Base-by-base conservation (phyloP, 2,113 vertebrate species). In the Calyptomena viridis region DNA sequence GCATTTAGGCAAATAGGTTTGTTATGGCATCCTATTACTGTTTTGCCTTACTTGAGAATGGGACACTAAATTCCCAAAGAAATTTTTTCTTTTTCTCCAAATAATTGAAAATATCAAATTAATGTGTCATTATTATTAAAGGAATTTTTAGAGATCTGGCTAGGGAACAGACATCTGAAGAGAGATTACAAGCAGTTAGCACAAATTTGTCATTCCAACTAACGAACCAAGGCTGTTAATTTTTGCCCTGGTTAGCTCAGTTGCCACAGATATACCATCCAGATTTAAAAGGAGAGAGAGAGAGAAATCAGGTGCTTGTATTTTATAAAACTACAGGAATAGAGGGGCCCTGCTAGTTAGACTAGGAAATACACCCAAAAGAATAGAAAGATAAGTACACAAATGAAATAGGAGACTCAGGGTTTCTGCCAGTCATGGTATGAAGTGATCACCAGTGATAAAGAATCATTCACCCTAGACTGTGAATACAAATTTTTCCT, bases 41-140 rank as follows among this genome's bases (percentile, higher is more conserved):
- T 30, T 59, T 69, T 74, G 7, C 11, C 7, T 30, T 84, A n/a
- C n/a, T 67, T 66, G 55, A 91, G 47, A 71, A 63, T 9, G 9
- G 18, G 18, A 71, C 14, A 23, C 7, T 33, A 15, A 66, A 77
- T 69, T 3, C 4, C 3, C 28, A 30, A 21, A 5, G 19, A 44
- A 49, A 15, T 7, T 31, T 23, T 27, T 55, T 37, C 1, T 30
- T 80, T 64, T 44, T 1, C 12, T 5, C 1, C 1, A 1, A 40
- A 69, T 49, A n/a, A 77, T 27, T 44, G 28, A 79, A 72, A 76
- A 59, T 14, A 64, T 33, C 21, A 83, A 49, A 52, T 52, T 13
- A 83, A 79, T 8, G 4, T 33, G 72, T 15, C 11, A 33, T n/a
- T n/a, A 42, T 28, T 58, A 50, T 62, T 28, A 35, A 6, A 76